Conservation (phyloP, 2,797 vertebrate species). For the Coluber constrictor region DNA sequence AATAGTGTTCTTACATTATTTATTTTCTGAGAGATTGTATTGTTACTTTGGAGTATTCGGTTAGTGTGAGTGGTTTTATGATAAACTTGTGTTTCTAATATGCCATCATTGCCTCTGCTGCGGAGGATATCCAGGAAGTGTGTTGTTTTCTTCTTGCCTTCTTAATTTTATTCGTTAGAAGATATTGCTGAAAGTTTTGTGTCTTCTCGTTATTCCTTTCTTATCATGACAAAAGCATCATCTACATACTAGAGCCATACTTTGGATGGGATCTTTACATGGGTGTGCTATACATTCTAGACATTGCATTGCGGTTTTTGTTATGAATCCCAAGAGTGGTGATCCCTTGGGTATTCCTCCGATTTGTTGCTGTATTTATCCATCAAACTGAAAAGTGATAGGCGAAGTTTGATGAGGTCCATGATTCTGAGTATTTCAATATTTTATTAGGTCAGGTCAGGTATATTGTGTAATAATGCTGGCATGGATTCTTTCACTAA, state of each 20-base stretch:
- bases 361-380: neutral
- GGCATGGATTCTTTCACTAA: neutral
- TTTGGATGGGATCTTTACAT: neutral
- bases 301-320: neutral
- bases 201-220: neutral
- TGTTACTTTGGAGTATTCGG: neutral
- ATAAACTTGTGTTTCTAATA: neutral
- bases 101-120: neutral
- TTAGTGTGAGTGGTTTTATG: neutral
- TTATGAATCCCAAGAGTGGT: neutral
- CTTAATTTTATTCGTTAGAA: neutral
- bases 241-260: too few relatives aligned
- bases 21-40: neutral
- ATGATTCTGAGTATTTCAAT: neutral
- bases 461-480: neutral
- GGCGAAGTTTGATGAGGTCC: neutral
- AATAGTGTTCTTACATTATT: neutral
- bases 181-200: neutral
- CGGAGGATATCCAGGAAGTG: neutral
- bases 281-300: neutral
- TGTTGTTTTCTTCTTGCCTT: neutral
- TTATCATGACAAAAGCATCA: neutral
- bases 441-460: neutral
- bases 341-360: neutral
- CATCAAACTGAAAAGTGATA: neutral